These are phyloP conservation scores for Sylvilagus bachmani DNA, from an alignment of 2,113 vertebrate species.

Conservation along the genomic window DNA sequence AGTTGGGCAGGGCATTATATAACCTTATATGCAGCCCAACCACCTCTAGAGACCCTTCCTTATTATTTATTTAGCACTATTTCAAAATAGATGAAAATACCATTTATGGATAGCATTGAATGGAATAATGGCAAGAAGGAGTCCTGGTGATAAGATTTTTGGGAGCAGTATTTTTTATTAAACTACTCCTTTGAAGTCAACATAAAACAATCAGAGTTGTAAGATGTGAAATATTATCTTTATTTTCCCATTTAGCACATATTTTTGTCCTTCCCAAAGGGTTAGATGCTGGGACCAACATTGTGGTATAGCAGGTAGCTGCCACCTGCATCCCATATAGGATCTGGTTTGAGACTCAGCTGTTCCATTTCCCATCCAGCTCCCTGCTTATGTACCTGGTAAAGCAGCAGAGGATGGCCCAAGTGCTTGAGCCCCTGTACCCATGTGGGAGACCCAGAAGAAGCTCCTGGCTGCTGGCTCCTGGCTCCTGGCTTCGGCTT, in stretches of 20 bases:
- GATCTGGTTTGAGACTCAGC: too few species aligned
- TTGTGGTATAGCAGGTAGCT: too few species aligned
- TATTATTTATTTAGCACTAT: not conserved
- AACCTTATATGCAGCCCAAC: not conserved
- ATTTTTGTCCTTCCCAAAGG: not conserved
- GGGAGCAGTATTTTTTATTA: constrained; percentile 6
- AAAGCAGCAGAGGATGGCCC: too few species aligned
- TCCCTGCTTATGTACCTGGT: too few species aligned
- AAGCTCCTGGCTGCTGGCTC: too few species aligned
- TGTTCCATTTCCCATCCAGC: too few species aligned
- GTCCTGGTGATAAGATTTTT: not conserved
- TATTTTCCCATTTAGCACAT: constrained; percentile 13
- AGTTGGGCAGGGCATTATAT: not conserved
- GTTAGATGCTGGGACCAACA: not conserved
- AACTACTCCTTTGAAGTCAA: not conserved
- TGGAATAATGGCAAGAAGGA: not conserved
- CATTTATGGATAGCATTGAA: not conserved
- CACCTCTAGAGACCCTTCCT: not conserved
- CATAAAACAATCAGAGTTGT: constrained; percentile 34
- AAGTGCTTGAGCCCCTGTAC: too few species aligned
- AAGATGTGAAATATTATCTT: not conserved
- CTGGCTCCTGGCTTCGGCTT: too few species aligned
- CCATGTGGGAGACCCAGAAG: too few species aligned
- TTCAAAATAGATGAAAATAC: not conserved
- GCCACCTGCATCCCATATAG: too few species aligned